Conservation (phyloP, 53 echinoderm and acorn worm genomes). For the Crossaster papposus region DNA sequence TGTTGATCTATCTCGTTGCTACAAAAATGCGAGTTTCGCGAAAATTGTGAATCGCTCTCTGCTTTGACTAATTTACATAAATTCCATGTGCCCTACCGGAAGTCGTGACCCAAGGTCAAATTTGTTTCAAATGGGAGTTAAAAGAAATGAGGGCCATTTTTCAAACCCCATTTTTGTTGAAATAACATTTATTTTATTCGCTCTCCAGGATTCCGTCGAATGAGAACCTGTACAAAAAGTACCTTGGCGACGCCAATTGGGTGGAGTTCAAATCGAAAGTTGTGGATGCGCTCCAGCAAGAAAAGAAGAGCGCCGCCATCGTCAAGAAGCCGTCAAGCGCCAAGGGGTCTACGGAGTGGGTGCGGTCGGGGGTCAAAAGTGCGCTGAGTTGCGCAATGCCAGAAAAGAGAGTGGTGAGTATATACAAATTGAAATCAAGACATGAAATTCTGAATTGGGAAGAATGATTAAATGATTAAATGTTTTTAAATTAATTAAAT, state of each 20-base stretch:
- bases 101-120: background rate
- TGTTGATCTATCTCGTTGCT: too few relatives aligned
- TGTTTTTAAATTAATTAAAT: too few relatives aligned
- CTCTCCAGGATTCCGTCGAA: constrained; percentile 62
- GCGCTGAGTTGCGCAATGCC: background rate
- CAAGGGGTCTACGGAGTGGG: constrained; percentile 61
- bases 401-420: constrained; percentile 17
- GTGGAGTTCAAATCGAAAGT: constrained; percentile 62
- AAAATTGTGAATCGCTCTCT: too few relatives aligned
- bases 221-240: constrained; percentile 70
- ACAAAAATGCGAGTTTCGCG: too few relatives aligned
- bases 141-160: background rate
- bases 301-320: constrained; percentile 59
- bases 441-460: too few relatives aligned
- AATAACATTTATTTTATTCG: background rate
- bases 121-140: background rate
- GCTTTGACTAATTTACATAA: too few relatives aligned
- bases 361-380: constrained; percentile 18
- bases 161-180: too few relatives aligned
- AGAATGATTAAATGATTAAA: too few relatives aligned
- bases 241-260: constrained; percentile 70
- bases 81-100: background rate
- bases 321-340: constrained; percentile 57
- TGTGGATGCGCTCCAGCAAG: constrained; percentile 48
- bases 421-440: background rate